A percentile compares a stretch with the other conserved stretches of the same genome.
Conservation (phyloP, 2,888 invertebrate species). For the Chrysolina haemoptera region DNA sequence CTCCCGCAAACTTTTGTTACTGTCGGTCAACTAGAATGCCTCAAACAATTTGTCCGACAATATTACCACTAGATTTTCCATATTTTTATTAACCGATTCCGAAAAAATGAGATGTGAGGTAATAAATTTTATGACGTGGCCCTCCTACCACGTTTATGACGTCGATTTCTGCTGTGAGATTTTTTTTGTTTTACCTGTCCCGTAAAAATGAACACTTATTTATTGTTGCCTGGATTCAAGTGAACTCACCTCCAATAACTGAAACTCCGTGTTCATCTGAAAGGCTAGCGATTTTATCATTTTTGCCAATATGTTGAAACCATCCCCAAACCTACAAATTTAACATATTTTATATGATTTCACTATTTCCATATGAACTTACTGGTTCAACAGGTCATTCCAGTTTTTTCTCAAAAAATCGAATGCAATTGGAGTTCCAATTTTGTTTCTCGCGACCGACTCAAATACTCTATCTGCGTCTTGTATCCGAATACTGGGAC, state of each 20-base stretch:
- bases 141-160: too few relatives aligned
- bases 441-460: conserved; percentile 74
- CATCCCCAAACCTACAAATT: conserved; percentile 72
- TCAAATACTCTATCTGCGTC: conserved; percentile 75
- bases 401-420: conserved; percentile 73
- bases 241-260: conserved; percentile 63
- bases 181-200: too few relatives aligned
- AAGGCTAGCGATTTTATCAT: conserved; percentile 72
- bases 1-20: too few relatives aligned
- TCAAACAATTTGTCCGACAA: too few relatives aligned
- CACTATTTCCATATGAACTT: conserved; percentile 53
- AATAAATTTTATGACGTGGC: too few relatives aligned
- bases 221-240: too few relatives aligned
- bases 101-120: too few relatives aligned
- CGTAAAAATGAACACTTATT: too few relatives aligned
- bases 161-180: too few relatives aligned
- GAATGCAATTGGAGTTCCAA: conserved; percentile 76
- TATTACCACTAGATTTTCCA: too few relatives aligned
- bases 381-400: conserved; percentile 69
- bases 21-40: too few relatives aligned
- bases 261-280: conserved; percentile 72
- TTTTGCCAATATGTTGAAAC: conserved; percentile 72
- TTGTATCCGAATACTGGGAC: conserved; percentile 75
- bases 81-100: too few relatives aligned
- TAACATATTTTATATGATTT: conserved; percentile 17